These are phyloP conservation scores for Motacilla tschutschensis DNA, from an alignment of 2,113 vertebrate species.

Conservation along the genomic window DNA sequence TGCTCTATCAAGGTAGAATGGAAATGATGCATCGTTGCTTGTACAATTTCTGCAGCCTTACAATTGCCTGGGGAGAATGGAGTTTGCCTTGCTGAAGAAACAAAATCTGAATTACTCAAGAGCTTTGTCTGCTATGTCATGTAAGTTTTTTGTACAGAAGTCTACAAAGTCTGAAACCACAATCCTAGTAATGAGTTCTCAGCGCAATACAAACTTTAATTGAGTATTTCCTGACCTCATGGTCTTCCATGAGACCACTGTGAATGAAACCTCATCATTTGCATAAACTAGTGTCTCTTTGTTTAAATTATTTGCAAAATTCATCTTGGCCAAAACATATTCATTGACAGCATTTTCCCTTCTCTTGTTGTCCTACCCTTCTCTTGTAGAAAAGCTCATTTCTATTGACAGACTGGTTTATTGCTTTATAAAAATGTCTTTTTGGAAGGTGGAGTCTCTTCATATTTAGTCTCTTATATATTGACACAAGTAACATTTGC, in stretches of 20 bases:
- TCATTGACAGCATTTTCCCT: not conserved
- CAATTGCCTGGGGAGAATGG: constrained; percentile 4
- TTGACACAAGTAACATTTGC: constrained; percentile 20
- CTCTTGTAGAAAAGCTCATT: not conserved
- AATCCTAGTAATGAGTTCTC: constrained; percentile 43
- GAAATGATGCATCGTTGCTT: constrained; percentile 42
- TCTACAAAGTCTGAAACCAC: constrained; percentile 48
- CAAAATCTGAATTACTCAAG: constrained; percentile 56
- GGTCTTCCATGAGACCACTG: constrained; percentile 58
- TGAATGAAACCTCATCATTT: constrained; percentile 40
- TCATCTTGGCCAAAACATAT: constrained; percentile 10
- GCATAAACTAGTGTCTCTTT: not conserved
- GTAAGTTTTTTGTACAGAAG: constrained; percentile 40
- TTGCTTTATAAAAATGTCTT: constrained; percentile 55
- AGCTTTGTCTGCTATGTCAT: constrained; percentile 29
- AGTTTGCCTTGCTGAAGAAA: constrained; percentile 47
- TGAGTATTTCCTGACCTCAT: constrained; percentile 39
- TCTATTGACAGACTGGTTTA: not conserved
- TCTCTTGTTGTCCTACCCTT: not conserved
- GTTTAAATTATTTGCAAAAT: constrained; percentile 15
- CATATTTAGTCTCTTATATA: not conserved
- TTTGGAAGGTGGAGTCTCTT: constrained; percentile 7
- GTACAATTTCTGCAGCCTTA: constrained; percentile 46
- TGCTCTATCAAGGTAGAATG: constrained; percentile 2
- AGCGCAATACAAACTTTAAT: constrained; percentile 29